A percentile compares a stretch with the other conserved stretches of the same genome.
Evolutionary conservation across 2,797 vertebrate genomes (phyloP).

Genomic region (Lepidocolaptes lacrymiger): DNA sequence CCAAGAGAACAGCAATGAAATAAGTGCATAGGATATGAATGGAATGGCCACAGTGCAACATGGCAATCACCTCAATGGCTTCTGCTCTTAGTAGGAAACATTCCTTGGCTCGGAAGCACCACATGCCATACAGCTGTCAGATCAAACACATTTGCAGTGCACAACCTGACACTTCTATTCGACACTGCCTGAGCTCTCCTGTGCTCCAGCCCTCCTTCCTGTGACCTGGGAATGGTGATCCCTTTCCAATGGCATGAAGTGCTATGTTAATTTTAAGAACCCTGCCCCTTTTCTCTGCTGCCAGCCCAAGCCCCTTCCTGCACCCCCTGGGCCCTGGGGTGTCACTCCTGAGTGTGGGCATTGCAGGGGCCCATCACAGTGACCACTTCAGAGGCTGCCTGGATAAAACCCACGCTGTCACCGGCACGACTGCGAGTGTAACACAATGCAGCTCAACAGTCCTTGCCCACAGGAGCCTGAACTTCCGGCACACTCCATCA

Average conservation of each 20-base stretch:
- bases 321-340: background rate
- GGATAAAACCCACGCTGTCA: background rate
- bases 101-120: background rate
- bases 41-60: rapidly evolving
- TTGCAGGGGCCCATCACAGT: rapidly evolving
- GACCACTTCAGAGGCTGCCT: background rate
- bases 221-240: background rate
- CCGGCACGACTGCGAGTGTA: rapidly evolving
- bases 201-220: background rate
- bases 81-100: background rate
- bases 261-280: background rate
- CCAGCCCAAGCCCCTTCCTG: background rate
- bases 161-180: background rate
- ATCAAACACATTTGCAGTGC: background rate
- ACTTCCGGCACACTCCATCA: background rate
- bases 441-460: rapidly evolving
- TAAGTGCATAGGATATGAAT: rapidly evolving
- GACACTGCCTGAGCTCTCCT: background rate
- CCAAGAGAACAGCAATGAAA: background rate
- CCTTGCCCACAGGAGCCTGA: background rate
- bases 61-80: rapidly evolving
- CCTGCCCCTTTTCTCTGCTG: background rate
- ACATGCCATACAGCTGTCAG: background rate
- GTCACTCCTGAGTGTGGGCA: background rate
- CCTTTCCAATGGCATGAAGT: rapidly evolving